Base-by-base conservation (phyloP, 2,113 vertebrate genomes). In the Sisor rabdophorus region DNA sequence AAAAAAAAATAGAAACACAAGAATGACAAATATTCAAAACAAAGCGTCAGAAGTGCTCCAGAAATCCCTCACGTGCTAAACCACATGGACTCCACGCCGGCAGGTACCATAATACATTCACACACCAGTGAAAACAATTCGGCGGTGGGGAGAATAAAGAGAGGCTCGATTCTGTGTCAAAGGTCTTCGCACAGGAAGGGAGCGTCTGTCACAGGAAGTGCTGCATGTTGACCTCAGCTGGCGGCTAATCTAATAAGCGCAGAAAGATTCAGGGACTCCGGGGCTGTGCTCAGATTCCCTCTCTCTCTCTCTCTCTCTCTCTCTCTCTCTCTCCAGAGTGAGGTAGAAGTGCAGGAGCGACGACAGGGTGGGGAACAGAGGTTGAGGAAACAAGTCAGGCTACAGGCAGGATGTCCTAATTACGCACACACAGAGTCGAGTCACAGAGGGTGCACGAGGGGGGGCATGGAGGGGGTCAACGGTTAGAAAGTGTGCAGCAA, bases 171-270 rank as follows among this genome's bases (percentile, higher is more conserved):
- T 56, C 73, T 65, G 68, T 76, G 77, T 54, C 44, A 74, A 77
- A 81, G 52, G 65, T 64, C 75, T 52, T 2, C 20, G 22, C 65
- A 65, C 59, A 75, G 68, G 58, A 75, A 71, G 44, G 73, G 63
- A 76, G 81, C 28, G 24, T 80, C 75, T 71, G 36, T 74, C 78
- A 77, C 56, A 73, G 74, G 75, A 80, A 77, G 78, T 64, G 77
- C 73, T 64, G 75, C 40, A 52, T 65, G 48, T 19, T 55, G 63
- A 65, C 78, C 70, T 77, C 74, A 80, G 78, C 81, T 74, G 32
- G 28, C 30, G 48, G 59, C 70, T 71, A 71, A 77, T 83, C 56
- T 75, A 56, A 73, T 79, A 47, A 30, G 32, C 77, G 54, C 71
- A 70, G 32, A 60, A 55, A 76, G 17, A 24, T 44, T 44, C 17